Evolutionary conservation across 30 jellyfish, hydroid and myxozoan genomes (phyloP).

Genomic region (Chrysaora quinquecirrha): DNA sequence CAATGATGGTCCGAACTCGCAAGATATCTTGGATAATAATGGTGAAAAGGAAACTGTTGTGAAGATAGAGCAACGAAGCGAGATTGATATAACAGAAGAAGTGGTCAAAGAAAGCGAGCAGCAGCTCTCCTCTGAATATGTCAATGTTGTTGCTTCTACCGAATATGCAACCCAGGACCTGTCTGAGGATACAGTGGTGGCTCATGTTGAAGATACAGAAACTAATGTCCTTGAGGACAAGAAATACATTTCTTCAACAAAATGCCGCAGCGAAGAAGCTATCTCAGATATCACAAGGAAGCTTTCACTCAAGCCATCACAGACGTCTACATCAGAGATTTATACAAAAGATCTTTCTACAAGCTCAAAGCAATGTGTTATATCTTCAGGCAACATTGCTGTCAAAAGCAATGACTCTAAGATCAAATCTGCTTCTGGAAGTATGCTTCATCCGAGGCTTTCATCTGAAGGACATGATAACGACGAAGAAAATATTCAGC

Average conservation of each 20-base stretch:
- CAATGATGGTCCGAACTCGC: conserved; percentile 24
- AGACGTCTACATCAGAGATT: no score
- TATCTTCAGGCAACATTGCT: no score
- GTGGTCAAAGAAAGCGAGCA: background rate
- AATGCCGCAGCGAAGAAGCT: background rate
- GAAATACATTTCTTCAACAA: background rate
- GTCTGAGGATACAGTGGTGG: background rate
- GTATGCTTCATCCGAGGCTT: no score
- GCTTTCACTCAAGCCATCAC: no score
- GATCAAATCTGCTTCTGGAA: no score
- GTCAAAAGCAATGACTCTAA: no score
- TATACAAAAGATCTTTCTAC: no score
- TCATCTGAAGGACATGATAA: no score
- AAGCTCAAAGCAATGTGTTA: no score
- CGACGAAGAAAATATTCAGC: no score
- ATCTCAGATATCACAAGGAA: no score
- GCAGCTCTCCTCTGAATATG: background rate
- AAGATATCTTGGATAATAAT: conserved; percentile 19
- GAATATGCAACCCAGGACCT: background rate
- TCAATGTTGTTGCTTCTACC: background rate
- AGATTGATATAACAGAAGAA: background rate
- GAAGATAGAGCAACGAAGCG: conserved; percentile 20
- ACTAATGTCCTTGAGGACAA: background rate
- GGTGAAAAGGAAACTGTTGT: conserved; percentile 42
- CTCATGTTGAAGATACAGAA: background rate